Evolutionary conservation across 35 echinoderm and acorn worm species (phyloP).

Genomic region (Acanthaster planci): DNA sequence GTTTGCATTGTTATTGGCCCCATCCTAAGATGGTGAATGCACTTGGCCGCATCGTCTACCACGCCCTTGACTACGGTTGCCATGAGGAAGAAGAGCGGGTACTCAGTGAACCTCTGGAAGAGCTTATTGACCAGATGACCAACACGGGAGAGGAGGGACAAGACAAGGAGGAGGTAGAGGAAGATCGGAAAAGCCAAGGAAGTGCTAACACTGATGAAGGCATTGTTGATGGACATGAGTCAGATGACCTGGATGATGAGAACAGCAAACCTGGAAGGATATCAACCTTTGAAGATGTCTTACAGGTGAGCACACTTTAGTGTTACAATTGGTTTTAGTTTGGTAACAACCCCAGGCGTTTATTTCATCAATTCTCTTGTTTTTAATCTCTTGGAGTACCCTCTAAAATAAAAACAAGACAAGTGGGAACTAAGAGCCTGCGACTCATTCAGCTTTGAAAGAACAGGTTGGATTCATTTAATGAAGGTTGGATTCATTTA

Average conservation of each 20-base stretch:
- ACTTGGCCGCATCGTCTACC: conserved; percentile 56
- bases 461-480: too few species aligned
- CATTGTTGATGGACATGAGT: conserved; percentile 57
- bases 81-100: conserved; percentile 64
- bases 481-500: too few species aligned
- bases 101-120: conserved; percentile 54
- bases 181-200: conserved; percentile 4
- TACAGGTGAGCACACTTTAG: neutral
- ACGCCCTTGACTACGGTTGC: conserved; percentile 69
- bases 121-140: conserved; percentile 61
- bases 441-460: too few species aligned
- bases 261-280: neutral
- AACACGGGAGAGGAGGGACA: conserved; percentile 19
- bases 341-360: too few species aligned
- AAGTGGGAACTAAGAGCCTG: too few species aligned
- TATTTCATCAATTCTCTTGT: too few species aligned
- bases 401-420: too few species aligned
- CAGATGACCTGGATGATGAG: conserved; percentile 51
- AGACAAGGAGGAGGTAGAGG: conserved; percentile 17
- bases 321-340: too few species aligned
- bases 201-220: conserved; percentile 52
- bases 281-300: neutral
- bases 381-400: too few species aligned
- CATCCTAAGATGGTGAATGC: conserved; percentile 53
- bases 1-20: neutral